A percentile compares a stretch with the other conserved stretches of the same genome.
phyloP scores from a whole-genome alignment of 2,113 vertebrate genomes.

The Sminthopsis crassicaudata region DNA sequence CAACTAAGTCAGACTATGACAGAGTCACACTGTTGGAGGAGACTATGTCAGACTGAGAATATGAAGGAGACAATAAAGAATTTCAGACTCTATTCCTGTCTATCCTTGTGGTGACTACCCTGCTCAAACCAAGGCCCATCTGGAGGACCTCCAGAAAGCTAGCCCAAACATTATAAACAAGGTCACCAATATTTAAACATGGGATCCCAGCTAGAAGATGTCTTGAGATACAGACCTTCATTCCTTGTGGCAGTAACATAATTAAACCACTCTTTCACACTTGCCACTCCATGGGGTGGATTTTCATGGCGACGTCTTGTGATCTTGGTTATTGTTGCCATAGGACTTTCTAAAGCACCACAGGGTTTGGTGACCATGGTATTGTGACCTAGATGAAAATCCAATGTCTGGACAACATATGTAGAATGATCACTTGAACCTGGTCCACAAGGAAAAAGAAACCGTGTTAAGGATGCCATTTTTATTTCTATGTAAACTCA shows the following conservation, averaged over 20 bases:
- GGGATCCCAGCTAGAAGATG: constrained; percentile 8
- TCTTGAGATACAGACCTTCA: constrained; percentile 87
- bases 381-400: constrained; percentile 98
- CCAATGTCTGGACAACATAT: constrained; percentile 97
- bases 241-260: constrained; percentile 98
- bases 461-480: neutral
- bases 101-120: no score
- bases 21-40: no score
- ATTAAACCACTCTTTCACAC: constrained; percentile 98
- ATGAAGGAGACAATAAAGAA: no score
- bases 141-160: no score
- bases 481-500: neutral
- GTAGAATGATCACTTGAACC: constrained; percentile 96
- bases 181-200: constrained; percentile 22
- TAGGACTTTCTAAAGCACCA: constrained; percentile 96
- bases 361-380: constrained; percentile 99
- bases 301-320: constrained; percentile 96
- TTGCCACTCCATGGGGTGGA: constrained; percentile 97
- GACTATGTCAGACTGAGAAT: no score
- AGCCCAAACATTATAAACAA: neutral
- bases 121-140: no score
- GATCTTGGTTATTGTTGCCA: constrained; percentile 99
- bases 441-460: constrained; percentile 67
- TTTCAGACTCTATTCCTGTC: no score
- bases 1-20: no score